A percentile compares a stretch with the other conserved stretches of the same genome.
phyloP scores from a whole-genome alignment of 2,113 vertebrate genomes.

The Eulemur rufifrons region DNA sequence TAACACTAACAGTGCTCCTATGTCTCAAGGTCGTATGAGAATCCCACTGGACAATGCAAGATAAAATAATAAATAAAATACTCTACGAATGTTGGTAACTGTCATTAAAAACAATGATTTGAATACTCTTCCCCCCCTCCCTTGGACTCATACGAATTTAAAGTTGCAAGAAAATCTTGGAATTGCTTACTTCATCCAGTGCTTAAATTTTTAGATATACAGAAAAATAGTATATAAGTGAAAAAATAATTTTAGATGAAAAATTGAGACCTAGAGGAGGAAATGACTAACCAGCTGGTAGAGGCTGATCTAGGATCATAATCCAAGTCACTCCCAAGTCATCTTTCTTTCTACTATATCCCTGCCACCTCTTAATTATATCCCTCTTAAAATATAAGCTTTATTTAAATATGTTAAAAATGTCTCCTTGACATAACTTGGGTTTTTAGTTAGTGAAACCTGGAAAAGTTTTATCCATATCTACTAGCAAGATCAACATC shows the following conservation, averaged over 20 bases:
- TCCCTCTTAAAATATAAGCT: background rate
- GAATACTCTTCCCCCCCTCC: background rate
- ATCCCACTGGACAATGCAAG: background rate
- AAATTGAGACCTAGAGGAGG: background rate
- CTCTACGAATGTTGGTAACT: background rate
- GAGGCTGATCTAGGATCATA: background rate
- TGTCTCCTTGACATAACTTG: background rate
- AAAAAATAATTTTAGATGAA: background rate
- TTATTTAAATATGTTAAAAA: slow-evolving; percentile 11
- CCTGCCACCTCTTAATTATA: background rate
- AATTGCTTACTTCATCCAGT: background rate
- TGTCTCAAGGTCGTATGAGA: background rate
- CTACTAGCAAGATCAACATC: too few species aligned
- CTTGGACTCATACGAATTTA: background rate
- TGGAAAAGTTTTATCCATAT: background rate
- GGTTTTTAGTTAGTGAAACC: background rate
- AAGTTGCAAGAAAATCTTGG: background rate
- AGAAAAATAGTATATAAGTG: too few species aligned
- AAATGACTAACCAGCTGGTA: background rate
- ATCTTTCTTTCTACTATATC: background rate
- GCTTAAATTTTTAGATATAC: background rate
- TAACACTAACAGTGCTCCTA: background rate
- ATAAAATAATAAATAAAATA: background rate
- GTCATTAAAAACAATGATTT: background rate
- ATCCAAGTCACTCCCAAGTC: background rate